These are phyloP conservation scores for Anthopleura sola DNA, from an alignment of 64 coral and sea anemone species.

Conservation along the genomic window DNA sequence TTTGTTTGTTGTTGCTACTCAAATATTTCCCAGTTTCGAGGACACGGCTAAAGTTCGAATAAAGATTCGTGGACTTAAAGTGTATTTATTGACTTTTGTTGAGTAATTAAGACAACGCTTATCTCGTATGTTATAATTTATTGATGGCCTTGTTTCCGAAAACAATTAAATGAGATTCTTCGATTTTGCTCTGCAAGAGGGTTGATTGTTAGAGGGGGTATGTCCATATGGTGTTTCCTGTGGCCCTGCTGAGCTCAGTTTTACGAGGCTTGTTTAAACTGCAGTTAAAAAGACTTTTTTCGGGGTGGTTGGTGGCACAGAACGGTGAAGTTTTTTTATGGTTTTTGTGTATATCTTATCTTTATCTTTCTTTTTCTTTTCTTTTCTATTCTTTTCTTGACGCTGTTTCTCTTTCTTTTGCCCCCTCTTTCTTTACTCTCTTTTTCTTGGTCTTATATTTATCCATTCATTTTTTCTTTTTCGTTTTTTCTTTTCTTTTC, in stretches of 20 bases:
- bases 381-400: too few species aligned
- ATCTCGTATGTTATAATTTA: not conserved
- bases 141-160: conserved; percentile 12
- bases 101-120: not conserved
- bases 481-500: too few species aligned
- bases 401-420: too few species aligned
- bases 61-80: not conserved
- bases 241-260: not conserved
- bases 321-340: not conserved
- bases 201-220: not conserved
- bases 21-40: not conserved
- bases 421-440: too few species aligned
- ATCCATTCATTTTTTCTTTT: too few species aligned
- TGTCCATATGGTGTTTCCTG: too few species aligned
- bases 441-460: too few species aligned
- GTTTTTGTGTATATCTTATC: not conserved
- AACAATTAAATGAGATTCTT: conserved; percentile 1
- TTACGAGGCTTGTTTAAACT: not conserved
- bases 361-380: too few species aligned
- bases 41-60: not conserved
- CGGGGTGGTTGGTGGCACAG: too few species aligned
- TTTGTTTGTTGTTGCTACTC: not conserved
- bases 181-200: not conserved
- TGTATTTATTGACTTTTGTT: conserved; percentile 6
- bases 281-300: not conserved